Base-by-base conservation (phyloP, 2,113 vertebrate species). In the Gorsachius goisagi region DNA sequence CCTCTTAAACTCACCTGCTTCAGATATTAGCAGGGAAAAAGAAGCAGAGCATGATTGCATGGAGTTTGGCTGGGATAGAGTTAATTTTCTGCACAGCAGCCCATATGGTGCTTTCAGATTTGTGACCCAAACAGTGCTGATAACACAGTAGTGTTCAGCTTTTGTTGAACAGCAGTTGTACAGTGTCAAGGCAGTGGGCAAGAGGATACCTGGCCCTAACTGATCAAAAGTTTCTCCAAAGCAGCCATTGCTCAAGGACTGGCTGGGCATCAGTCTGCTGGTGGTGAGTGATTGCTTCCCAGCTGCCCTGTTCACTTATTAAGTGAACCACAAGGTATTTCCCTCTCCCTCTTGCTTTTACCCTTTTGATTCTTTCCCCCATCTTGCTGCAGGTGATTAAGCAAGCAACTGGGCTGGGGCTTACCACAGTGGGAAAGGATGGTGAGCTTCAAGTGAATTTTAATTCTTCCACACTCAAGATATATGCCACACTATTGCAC, bases 171-270 rank as follows among this genome's bases (percentile, higher is more conserved):
- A 41, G 75, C 1, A 4, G 22, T 3, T 52, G 9, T 5, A 30
- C 0, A 2, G 23, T 8, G 17, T 21, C 39, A 72, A 67, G 47
- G 32, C 1, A 2, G 30, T 5, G 18, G 14, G 62, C 30, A 80
- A 83, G 26, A 6, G 24, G 49, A 81, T 35, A 58, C 35, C 8
- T 56, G 56, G 52, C 3, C 12, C 18, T 10, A 64, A 7, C 1
- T 4, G 19, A 56, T 9, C 2, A 1, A 16, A 35, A 69, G 8
- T 8, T 74, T 69, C 27, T 75, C 35, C 28, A 39, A 67, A 67
- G 45, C 0, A 77, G 11, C 18, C 32, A 24, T 4, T 49, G 52
- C 30, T 8, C 33, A 13, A 58, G 9, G 53, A 63, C 37, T 53
- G 41, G 16, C 24, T 53, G 14, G 49, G 28, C 49, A 63, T 6